A percentile compares a stretch with the other conserved stretches of the same genome.
Conservation (phyloP, 2,888 invertebrate genomes). For the Liodrosophila aerea region DNA sequence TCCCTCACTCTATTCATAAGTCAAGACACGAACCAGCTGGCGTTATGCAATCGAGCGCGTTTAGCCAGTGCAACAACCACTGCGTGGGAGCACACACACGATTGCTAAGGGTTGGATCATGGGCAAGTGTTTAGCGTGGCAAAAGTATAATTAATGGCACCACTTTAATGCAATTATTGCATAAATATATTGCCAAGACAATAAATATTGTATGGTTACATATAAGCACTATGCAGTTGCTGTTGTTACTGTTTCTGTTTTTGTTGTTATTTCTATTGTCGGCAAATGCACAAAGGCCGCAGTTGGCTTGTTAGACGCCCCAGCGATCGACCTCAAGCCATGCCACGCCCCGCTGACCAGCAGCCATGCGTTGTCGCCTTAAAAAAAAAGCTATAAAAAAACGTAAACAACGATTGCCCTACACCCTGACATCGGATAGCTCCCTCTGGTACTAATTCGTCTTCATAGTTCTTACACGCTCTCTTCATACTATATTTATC, state of each 20-base stretch:
- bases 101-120: slow-evolving; percentile 1
- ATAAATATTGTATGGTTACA: slow-evolving; percentile 50
- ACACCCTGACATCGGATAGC: too few species aligned
- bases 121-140: slow-evolving; percentile 23
- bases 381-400: slow-evolving; percentile 1
- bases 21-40: too few species aligned
- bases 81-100: slow-evolving; percentile 28
- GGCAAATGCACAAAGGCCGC: slow-evolving; percentile 65
- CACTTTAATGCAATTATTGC: slow-evolving; percentile 75
- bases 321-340: slow-evolving; percentile 36
- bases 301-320: slow-evolving; percentile 35
- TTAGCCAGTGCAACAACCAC: background rate
- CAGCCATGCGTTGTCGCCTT: slow-evolving; percentile 19
- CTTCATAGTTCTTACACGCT: too few species aligned
- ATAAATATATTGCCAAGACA: slow-evolving; percentile 73
- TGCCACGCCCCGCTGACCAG: slow-evolving; percentile 34
- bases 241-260: slow-evolving; percentile 20
- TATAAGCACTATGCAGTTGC: slow-evolving; percentile 29
- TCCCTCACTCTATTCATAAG: too few species aligned
- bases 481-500: too few species aligned
- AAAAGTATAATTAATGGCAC: slow-evolving; percentile 72
- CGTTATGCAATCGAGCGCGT: too few species aligned
- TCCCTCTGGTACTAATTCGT: too few species aligned
- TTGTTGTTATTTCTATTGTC: slow-evolving; percentile 41
- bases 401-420: too few species aligned